Percentiles rank a stretch among this genome's conserved stretches.
Evolutionary conservation across 2,113 vertebrate species (phyloP).

Genomic region (human (Homo sapiens)): GRCh38 chr1:93304501-93305000

Average conservation of each 20-base stretch:
- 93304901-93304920: neutral
- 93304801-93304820: neutral
- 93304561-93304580: neutral
- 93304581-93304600: neutral
- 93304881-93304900: slow-evolving; percentile 3
- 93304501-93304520: neutral
- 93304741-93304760: neutral
- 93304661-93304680: neutral
- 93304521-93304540: neutral
- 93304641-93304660: neutral
- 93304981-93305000: neutral
- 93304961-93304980: neutral
- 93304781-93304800: neutral
- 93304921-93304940: neutral
- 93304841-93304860: neutral
- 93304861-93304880: neutral
- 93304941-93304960: neutral
- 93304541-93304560: neutral
- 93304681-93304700: neutral
- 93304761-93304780: neutral
- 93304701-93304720: neutral
- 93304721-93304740: neutral
- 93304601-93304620: neutral
- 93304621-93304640: neutral
- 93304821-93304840: slow-evolving; percentile 11